phyloP scores from a whole-genome alignment of 2,888 invertebrate genomes.

The Dynastes hyllus region DNA sequence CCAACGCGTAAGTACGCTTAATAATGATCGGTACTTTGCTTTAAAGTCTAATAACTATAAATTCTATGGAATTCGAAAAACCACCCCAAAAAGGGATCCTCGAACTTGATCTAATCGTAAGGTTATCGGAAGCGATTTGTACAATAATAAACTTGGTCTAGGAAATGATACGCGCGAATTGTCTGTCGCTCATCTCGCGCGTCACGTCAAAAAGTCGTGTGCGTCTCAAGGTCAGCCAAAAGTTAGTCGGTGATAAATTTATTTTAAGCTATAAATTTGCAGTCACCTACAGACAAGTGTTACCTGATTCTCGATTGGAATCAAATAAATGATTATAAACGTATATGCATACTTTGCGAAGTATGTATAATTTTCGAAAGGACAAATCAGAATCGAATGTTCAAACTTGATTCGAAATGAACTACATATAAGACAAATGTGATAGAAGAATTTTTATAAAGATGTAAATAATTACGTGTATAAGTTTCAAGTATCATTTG shows the following conservation, averaged over 20 bases:
- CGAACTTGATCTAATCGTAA: background rate
- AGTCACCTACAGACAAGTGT: background rate
- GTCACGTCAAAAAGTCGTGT: background rate
- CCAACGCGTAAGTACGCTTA: no score
- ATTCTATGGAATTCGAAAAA: no score
- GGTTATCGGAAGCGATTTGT: background rate
- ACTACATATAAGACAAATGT: no score
- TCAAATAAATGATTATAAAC: background rate
- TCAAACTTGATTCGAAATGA: no score
- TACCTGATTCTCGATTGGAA: background rate
- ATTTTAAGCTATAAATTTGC: background rate
- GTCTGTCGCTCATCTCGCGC: background rate
- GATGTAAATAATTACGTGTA: no score
- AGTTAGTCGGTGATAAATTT: background rate
- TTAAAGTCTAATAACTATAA: no score
- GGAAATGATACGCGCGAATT: background rate
- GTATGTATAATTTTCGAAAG: background rate
- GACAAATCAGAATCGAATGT: no score
- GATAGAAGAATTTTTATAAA: no score
- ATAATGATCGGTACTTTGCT: no score
- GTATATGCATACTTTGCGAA: background rate
- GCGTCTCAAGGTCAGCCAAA: slow-evolving; percentile 4
- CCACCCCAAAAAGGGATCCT: no score
- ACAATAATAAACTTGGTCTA: background rate
- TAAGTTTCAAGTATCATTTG: no score